Conservation (phyloP, 2,888 invertebrate genomes). For the Palloptera scutellata region DNA sequence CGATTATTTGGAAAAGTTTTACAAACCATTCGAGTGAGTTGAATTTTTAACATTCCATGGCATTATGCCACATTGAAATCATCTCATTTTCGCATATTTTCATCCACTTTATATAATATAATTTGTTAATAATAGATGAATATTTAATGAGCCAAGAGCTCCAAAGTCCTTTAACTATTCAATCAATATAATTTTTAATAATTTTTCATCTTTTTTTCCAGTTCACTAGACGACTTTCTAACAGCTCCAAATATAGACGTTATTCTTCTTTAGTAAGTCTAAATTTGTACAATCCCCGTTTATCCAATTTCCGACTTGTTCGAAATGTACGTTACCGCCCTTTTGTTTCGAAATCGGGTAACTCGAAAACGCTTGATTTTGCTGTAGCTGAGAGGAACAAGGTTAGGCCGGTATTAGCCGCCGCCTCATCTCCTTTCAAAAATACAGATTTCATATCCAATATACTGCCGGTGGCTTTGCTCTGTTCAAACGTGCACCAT, state of each 20-base stretch:
- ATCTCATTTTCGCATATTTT: not conserved
- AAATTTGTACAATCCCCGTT: slow-evolving; percentile 14
- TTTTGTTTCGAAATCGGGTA: slow-evolving; percentile 38
- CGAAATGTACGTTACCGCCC: slow-evolving; percentile 20
- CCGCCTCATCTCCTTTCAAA: slow-evolving; percentile 1
- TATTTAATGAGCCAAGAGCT: not conserved
- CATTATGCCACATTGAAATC: not conserved
- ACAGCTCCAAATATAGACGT: slow-evolving; percentile 27
- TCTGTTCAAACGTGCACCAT: slow-evolving; percentile 26
- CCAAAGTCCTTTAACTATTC: not conserved
- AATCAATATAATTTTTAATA: not conserved
- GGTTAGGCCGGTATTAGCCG: not conserved
- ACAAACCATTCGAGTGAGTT: slow-evolving; percentile 44
- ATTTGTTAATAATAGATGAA: no score
- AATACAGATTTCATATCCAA: slow-evolving; percentile 3
- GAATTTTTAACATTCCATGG: not conserved
- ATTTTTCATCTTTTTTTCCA: slow-evolving; percentile 34
- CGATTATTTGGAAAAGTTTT: slow-evolving; percentile 45
- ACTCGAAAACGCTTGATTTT: slow-evolving; percentile 9
- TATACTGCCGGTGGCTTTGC: slow-evolving; percentile 39
- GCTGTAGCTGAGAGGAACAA: no score
- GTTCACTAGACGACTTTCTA: slow-evolving; percentile 41
- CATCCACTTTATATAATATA: not conserved
- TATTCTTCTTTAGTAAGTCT: slow-evolving; percentile 25
- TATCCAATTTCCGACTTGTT: not conserved